Evolutionary conservation across 30 jellyfish, hydroid and myxozoan species (phyloP), one percentile per base, ranked within the genome.

Genomic region (Chrysaora quinquecirrha): DNA sequence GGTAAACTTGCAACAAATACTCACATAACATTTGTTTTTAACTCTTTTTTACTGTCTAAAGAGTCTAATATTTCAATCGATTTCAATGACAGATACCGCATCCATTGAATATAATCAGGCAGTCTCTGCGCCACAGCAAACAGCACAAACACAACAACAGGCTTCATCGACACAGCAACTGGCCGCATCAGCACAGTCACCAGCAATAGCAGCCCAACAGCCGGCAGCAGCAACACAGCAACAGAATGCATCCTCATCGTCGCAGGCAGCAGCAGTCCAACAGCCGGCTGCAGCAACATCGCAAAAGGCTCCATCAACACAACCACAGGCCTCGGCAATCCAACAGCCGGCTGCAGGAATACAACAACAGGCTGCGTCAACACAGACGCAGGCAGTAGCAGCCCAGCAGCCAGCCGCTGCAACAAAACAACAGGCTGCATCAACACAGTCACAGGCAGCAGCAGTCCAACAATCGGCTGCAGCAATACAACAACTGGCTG

Each of bases 231-330:
- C 32, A 66, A 27, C 78, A 66, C 23, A 38, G 16, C 78, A 66
- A 66, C 78, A 38, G 14, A 23, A 27, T 14, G 58, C 62, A 4
- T 25, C 56, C 18, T 22, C 62, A 4, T 25, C 56, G 11, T 12
- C 76, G 1, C 46, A 24, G 29, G 34, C 77, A 64, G 29, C 82
- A 32, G 30, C 71, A 48, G 10, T 28, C 49, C 85, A 73, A 6
- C 52, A 34, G 14, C 64, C 54, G 29, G 48, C 30, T 1, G 22
- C 21, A 34, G 20, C 48, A 28, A 31, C 71, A 16, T 25, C 24
- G 1, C 80, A 78, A 61, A 14, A 30, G 34, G 9, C 24, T 58
- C 10, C 33, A 66, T 16, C n/a, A 29, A 25, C 69, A 34, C 61
- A 68, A 43, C 79, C 22, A 67, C 88, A 28, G 58, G 11, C 0